phyloP scores from a whole-genome alignment of 35 echinoderm and acorn worm species.

The Amphiura filiformis region DNA sequence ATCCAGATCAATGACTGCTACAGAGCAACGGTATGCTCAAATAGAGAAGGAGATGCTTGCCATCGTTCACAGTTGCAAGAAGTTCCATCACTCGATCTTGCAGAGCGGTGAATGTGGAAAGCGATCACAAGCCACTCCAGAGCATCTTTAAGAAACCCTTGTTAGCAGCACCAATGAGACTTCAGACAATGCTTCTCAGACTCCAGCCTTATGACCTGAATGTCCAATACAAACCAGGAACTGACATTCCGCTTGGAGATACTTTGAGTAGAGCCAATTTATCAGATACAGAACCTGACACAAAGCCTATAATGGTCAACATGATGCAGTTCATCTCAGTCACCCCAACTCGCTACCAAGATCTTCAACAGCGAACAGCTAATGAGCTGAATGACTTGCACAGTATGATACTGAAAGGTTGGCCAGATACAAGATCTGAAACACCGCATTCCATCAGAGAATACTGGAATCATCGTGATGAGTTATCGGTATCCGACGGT shows the following conservation, averaged over 20 bases:
- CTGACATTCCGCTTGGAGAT: conserved; percentile 57
- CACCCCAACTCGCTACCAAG: conserved; percentile 23
- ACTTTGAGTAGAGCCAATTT: conserved; percentile 50
- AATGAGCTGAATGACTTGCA: conserved; percentile 50
- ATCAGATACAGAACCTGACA: conserved; percentile 36
- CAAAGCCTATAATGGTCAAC: conserved; percentile 30
- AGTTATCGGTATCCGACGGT: conserved; percentile 52
- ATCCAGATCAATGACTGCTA: conserved; percentile 53
- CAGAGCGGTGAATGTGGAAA: conserved; percentile 30
- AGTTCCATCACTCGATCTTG: conserved; percentile 83
- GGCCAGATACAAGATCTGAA: conserved; percentile 68
- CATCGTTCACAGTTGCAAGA: conserved; percentile 61
- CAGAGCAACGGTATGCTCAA: conserved; percentile 55
- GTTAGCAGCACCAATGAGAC: conserved; percentile 60
- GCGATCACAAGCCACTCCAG: conserved; percentile 71
- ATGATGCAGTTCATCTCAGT: conserved; percentile 54
- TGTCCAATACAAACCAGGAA: conserved; percentile 42
- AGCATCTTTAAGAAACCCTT: conserved; percentile 54
- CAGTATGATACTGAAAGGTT: conserved; percentile 56
- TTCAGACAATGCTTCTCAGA: conserved; percentile 62
- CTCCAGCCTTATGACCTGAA: conserved; percentile 63
- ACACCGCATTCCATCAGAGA: conserved; percentile 42
- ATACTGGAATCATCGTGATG: conserved; percentile 61
- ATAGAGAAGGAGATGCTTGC: conserved; percentile 88
- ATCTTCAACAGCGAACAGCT: conserved; percentile 54